Conservation (phyloP, 2,888 invertebrate genomes). For the Tiliacea citrago region DNA sequence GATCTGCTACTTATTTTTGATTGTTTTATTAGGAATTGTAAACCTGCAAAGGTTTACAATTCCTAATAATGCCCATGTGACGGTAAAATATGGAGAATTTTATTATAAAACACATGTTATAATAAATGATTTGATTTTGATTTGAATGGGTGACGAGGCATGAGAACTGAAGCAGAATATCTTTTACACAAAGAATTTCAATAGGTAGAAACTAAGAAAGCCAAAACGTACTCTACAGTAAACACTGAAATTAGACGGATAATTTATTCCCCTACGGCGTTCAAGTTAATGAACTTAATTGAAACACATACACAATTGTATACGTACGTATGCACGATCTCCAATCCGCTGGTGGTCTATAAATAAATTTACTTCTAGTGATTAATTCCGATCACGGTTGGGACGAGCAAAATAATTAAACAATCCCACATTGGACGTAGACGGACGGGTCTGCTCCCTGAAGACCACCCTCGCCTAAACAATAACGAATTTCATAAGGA, state of each 20-base stretch:
- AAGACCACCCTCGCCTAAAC: conserved; percentile 75
- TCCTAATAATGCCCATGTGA: too few species aligned
- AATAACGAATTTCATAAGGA: conserved; percentile 82
- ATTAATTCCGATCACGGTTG: conserved; percentile 86
- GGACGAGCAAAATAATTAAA: conserved; percentile 88
- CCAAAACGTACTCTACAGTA: not conserved
- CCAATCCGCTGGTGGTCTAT: conserved; percentile 66
- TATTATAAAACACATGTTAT: too few species aligned
- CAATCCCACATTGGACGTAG: conserved; percentile 82
- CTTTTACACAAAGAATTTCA: not conserved
- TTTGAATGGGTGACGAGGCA: not conserved
- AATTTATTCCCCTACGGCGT: conserved; percentile 39
- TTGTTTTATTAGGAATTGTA: too few species aligned
- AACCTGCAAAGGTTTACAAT: too few species aligned
- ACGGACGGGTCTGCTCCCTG: conserved; percentile 76
- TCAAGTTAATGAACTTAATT: conserved; percentile 50
- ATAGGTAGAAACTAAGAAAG: not conserved
- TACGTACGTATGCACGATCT: conserved; percentile 60
- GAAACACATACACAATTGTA: conserved; percentile 40
- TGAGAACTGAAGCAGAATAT: not conserved
- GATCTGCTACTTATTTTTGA: too few species aligned
- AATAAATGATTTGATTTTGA: too few species aligned
- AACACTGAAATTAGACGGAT: not conserved
- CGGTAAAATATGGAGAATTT: too few species aligned
- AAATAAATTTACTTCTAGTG: conserved; percentile 79